Base-by-base conservation (phyloP, 2,113 vertebrate species). In the Atherinomorus stipes region DNA sequence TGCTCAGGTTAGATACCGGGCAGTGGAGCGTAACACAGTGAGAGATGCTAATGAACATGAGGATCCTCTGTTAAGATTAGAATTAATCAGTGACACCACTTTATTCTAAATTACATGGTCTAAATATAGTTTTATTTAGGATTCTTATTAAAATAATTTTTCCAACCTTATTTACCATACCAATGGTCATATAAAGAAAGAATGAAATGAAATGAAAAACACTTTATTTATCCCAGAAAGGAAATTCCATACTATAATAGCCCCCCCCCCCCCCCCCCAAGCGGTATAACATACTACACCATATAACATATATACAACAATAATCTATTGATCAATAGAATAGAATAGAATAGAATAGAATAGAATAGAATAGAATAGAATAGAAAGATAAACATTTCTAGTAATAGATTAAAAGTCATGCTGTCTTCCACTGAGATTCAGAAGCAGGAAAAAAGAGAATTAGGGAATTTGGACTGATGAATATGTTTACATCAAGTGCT, bases 401-500 rank as follows among this genome's bases (percentile, higher is more conserved):
- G 16, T 22, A 40, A 23, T 28, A 15, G 51, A 22, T 15, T 15
- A 22, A 38, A 71, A 25, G 51, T 15, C 38, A 28, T 22, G 1
- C 5, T 51, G 9, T 38, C 22, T 31, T 53, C 63, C 2, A 54
- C 19, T 61, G 7, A 34, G 21, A 51, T 12, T 4, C 4, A 7
- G n/a, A 22, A 18, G 16, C 63, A 52, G 44, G 51, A 12, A 45
- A 45, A 9, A 28, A 66, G 44, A 44, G 3, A 21, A 26, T 47
- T 47, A 58, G 9, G 34, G 25, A 1, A 16, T 18, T 12, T 19
- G 12, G 23, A 19, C 11, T 8, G n/a, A 37, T 40, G 8, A 47
- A 12, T 3, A 21, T 51, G 21, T 94, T 91, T 85, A 95, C 94
- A 81, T 95, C 94, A 71, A 95, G 83, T 7, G 94, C 93, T 23